Evolutionary conservation across 2,888 invertebrate species (phyloP), one percentile per base, ranked within the genome.

Genomic region (Amblyteles armatorius): DNA sequence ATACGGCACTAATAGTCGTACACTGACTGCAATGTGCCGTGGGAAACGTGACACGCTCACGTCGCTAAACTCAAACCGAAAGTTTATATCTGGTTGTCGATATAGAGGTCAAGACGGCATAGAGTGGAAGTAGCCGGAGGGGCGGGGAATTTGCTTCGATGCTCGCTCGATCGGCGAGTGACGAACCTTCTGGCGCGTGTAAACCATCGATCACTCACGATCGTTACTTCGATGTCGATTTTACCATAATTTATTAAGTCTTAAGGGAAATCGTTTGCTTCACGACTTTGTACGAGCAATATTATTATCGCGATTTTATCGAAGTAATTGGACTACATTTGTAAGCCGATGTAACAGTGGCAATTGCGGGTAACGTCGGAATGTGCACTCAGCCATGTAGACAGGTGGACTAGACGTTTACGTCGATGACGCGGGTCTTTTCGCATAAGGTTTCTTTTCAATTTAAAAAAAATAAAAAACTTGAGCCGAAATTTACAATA

Each of bases 21-120:
- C 48, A 73, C 60, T 69, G 19, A 26, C 26, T 72, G 82, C 82
- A 79, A 77, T 74, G 88, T 82, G 90, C 89, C 91, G 91, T 91
- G 91, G 90, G 91, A 91, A 91, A 90, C 88, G 88, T 88, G 91
- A 91, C 91, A 90, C 89, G 90, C 76, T 33, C 16, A 86, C 87
- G 73, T 89, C 88, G 87, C 87, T 90, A 88, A 91, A 90, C 86
- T 79, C 81, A 82, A 87, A 74, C 79, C 82, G 79, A 85, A 85
- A 82, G 82, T 85, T 82, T 85, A 82, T 85, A 82, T 85, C 85
- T 72, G 79, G 79, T 57, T 79, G 79, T 82, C 85, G 82, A 85
- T 82, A 85, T 85, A 85, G 82, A 82, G 85, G 85, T 79, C 85
- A 85, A 82, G 76, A 77, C 67, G 67, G n/a, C 22, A 22, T 44